Evolutionary conservation across 2,113 vertebrate genomes (phyloP), one percentile per base, ranked within the genome.

Genomic region (Apaloderma vittatum): DNA sequence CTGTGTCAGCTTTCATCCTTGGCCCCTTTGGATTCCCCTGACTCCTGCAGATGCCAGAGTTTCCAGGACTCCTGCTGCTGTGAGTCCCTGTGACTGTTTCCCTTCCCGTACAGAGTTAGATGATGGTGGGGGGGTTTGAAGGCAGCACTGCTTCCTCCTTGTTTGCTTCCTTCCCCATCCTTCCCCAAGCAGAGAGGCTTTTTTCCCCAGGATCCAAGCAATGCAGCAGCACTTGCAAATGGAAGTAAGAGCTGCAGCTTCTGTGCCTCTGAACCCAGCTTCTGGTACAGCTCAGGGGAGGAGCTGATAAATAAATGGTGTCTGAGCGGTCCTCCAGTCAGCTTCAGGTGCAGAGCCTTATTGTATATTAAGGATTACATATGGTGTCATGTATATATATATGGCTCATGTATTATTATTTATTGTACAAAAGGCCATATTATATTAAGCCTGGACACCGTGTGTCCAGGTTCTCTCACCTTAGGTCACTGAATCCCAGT

Each of bases 11-110:
- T 95, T 93, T 95, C 86, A 92, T 67, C 78, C 19, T 0, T 13
- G 86, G 86, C 92, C 92, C 76, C 92, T 91, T 74, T 73, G 74
- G 23, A 49, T 73, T 86, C 84, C 80, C 63, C 36, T 14, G 62
- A 19, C 46, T 73, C 88, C 43, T n/a, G 54, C 59, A 77, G 40
- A 90, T 63, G 71, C 75, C 87, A 19, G 51, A 79, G 46, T 66
- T 79, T 85, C 40, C 86, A 90, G 79, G 32, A 20, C 63, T 97
- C 89, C 89, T 40, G 45, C 86, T 93, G 86, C 68, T 76, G 3
- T 12, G 0, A n/a, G 15, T 43, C 78, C 34, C 68, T 45, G 48
- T 0, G 32, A 16, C 43, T 49, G 6, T 30, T 51, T 62, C 37
- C 55, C 78, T 34, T 74, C 46, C 71, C 5, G 0, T 32, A 4